Base-by-base conservation (phyloP, 2,113 vertebrate species). In the Malurus melanocephalus region DNA sequence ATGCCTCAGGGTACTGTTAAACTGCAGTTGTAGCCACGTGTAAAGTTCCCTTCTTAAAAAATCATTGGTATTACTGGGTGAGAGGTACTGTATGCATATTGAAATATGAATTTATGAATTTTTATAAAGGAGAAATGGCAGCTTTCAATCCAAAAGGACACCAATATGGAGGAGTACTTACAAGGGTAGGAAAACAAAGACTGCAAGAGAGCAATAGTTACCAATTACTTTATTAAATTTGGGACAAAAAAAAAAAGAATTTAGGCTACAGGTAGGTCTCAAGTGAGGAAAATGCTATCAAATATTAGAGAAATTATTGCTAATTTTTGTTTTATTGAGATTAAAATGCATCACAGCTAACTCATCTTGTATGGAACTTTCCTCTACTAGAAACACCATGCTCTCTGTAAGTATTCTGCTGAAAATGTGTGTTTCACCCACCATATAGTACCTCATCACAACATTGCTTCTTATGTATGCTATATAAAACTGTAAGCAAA, bases 401-500 rank as follows among this genome's bases (percentile, higher is more conserved):
- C 4, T 66, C 10, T 68, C 42, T 79, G 16, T 57, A 60, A 84
- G 16, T n/a, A 38, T 67, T 84, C 22, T 75, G 57, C 51, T 86
- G 57, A 87, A 94, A 86, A 73, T 26, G 2, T 72, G 32, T 1
- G 0, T 84, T 76, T 79, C 88, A 27, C 33, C 7, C 33, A 49
- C 32, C 48, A 33, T 86, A 40, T 79, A 84, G 19, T 51, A 81
- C 40, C 22, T 85, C 45, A 88, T 71, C 64, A 61, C 26, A 80
- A 28, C 26, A 75, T 49, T 68, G 32, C 69, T 91, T 85, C 66
- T 81, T 88, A 68, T 73, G 28, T 40, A 27, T n/a, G n/a, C 69
- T 88, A 62, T 78, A 72, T 72, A 86, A 88, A 73, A 55, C 33
- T 64, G 32, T 57, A 93, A 92, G 71, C 27, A 92, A 94, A 85